Evolutionary conservation across 1,140 invertebrate genomes (phyloP).

Genomic region (Drosophila kepulauana): DNA sequence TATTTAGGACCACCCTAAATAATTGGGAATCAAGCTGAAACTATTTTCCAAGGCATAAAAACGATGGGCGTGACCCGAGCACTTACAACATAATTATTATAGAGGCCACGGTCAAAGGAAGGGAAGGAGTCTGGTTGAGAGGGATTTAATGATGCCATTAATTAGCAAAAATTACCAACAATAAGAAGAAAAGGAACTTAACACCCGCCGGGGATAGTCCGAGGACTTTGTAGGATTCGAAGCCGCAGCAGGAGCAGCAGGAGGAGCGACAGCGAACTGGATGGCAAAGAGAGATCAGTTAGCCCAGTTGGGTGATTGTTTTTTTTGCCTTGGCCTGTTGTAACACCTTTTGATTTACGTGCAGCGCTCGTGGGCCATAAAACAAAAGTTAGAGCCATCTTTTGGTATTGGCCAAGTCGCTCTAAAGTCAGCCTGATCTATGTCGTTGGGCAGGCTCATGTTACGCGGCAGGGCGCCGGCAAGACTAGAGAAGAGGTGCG

Average conservation of each 20-base stretch:
- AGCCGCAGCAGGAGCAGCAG: neutral
- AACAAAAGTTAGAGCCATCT: conserved; percentile 67
- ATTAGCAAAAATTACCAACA: conserved; percentile 76
- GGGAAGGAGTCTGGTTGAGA: neutral
- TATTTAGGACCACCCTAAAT: conserved; percentile 32
- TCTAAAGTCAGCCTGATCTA: conserved; percentile 45
- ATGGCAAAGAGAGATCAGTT: neutral
- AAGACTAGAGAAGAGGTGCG: conserved; percentile 12
- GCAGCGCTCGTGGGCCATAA: conserved; percentile 63
- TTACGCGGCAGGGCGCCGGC: conserved; percentile 72
- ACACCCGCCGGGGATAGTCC: conserved; percentile 22
- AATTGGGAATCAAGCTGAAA: conserved; percentile 2
- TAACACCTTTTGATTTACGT: conserved; percentile 80
- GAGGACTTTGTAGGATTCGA: neutral
- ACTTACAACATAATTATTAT: conserved; percentile 77
- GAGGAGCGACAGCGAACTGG: no score
- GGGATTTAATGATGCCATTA: conserved; percentile 73
- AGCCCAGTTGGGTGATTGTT: conserved; percentile 16
- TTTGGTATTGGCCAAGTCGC: conserved; percentile 22
- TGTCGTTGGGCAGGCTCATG: conserved; percentile 49
- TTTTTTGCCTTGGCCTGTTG: conserved; percentile 42
- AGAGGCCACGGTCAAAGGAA: conserved; percentile 8
- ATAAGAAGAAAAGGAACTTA: conserved; percentile 48
- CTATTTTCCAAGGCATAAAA: conserved; percentile 17
- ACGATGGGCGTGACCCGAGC: conserved; percentile 52